Conservation (phyloP, 2,113 vertebrate species). For the Bostrychus sinensis region DNA sequence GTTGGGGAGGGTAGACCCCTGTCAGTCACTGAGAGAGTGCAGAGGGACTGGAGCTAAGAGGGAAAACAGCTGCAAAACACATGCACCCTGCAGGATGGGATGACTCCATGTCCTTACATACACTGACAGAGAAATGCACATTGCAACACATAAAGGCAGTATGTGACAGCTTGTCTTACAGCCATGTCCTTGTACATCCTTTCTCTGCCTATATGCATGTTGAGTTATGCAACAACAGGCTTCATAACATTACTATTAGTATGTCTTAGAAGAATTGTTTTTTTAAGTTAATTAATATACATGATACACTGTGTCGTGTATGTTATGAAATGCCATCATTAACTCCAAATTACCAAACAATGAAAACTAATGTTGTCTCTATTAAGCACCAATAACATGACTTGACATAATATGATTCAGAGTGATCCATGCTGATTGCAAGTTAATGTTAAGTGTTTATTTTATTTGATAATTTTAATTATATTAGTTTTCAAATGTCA, state of each 20-base stretch:
- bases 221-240: slow-evolving; percentile 14
- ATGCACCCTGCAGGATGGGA: slow-evolving; percentile 47
- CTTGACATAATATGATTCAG: slow-evolving; percentile 13
- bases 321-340: slow-evolving; percentile 8
- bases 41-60: slow-evolving; percentile 28
- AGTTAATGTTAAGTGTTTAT: neutral
- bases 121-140: slow-evolving; percentile 11
- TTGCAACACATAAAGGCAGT: neutral
- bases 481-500: neutral
- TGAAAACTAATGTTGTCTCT: neutral
- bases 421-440: slow-evolving; percentile 14
- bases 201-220: slow-evolving; percentile 1
- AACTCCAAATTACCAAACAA: slow-evolving; percentile 18
- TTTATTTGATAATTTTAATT: neutral
- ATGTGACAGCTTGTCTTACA: slow-evolving; percentile 31
- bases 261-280: no score
- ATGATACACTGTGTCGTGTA: neutral
- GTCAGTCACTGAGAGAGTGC: slow-evolving; percentile 28
- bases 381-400: slow-evolving; percentile 12
- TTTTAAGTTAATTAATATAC: no score
- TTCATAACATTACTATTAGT: slow-evolving; percentile 11
- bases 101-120: slow-evolving; percentile 32
- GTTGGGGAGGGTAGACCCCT: slow-evolving; percentile 23
- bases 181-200: slow-evolving; percentile 17
- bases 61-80: slow-evolving; percentile 54